These are phyloP conservation scores for Hyperoplus immaculatus DNA, from an alignment of 2,797 vertebrate genomes.

Conservation along the genomic window DNA sequence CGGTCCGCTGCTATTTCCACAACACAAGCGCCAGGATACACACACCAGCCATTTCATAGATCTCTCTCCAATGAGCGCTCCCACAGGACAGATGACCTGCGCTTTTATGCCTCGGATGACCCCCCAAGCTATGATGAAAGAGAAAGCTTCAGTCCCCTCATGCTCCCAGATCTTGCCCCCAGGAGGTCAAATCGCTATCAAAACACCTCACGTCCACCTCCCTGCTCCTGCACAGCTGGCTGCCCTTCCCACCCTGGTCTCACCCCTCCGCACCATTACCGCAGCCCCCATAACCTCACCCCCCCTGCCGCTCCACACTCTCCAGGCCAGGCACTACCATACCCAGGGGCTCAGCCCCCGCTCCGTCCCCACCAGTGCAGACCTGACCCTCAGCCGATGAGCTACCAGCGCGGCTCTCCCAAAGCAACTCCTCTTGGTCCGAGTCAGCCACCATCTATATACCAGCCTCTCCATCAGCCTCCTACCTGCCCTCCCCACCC, in stretches of 20 bases:
- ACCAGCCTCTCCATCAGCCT: constrained; percentile 81
- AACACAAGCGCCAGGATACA: constrained; percentile 66
- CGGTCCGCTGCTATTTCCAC: constrained; percentile 60
- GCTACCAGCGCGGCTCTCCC: constrained; percentile 80
- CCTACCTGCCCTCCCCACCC: constrained; percentile 76
- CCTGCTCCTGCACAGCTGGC: constrained; percentile 81
- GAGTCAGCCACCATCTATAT: constrained; percentile 73
- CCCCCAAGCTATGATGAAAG: constrained; percentile 89
- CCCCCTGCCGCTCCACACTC: constrained; percentile 72
- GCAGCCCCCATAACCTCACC: constrained; percentile 76
- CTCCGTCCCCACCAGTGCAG: constrained; percentile 79
- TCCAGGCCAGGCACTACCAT: constrained; percentile 72
- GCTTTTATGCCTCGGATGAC: constrained; percentile 85
- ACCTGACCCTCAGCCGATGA: constrained; percentile 75
- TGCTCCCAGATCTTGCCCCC: constrained; percentile 78
- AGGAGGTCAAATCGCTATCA: constrained; percentile 78
- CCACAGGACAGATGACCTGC: constrained; percentile 68
- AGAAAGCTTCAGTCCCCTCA: constrained; percentile 86
- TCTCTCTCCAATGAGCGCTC: constrained; percentile 64
- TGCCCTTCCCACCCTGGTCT: constrained; percentile 68
- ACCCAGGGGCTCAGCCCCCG: constrained; percentile 68
- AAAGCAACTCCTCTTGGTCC: constrained; percentile 75
- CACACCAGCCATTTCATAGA: constrained; percentile 51
- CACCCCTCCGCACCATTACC: constrained; percentile 65
- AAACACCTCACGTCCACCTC: constrained; percentile 73